Conservation (phyloP, 2,888 invertebrate genomes). For the Achlya flavicornis region DNA sequence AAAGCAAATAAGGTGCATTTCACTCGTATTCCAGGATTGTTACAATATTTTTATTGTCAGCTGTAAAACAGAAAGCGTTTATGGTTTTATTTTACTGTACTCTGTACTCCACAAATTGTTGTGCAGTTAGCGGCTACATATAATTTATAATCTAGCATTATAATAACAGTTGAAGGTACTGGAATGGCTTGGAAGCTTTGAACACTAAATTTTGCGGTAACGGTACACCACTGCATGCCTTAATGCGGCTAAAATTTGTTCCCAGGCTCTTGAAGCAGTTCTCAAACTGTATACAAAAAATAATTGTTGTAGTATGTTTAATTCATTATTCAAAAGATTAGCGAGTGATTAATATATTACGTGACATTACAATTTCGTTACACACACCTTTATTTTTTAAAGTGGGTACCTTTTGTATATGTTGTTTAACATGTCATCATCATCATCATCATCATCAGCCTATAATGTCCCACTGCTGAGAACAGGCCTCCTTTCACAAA, state of each 20-base stretch:
- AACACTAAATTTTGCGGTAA: slow-evolving; percentile 4
- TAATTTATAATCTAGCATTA: slow-evolving; percentile 18
- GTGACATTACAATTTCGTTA: too few relatives aligned
- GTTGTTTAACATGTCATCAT: too few relatives aligned
- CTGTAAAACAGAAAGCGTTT: slow-evolving; percentile 24
- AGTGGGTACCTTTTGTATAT: too few relatives aligned
- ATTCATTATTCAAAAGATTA: not conserved
- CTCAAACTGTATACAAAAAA: not conserved
- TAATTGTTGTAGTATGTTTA: not conserved
- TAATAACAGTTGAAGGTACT: slow-evolving; percentile 7
- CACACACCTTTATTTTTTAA: too few relatives aligned
- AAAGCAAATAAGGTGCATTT: not conserved
- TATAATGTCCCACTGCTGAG: too few relatives aligned
- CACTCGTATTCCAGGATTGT: not conserved
- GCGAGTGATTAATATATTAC: too few relatives aligned
- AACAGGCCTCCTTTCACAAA: too few relatives aligned
- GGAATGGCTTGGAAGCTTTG: slow-evolving; percentile 5
- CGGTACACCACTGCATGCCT: not conserved
- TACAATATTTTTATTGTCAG: slow-evolving; percentile 21
- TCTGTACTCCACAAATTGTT: slow-evolving; percentile 13
- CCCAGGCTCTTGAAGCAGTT: not conserved
- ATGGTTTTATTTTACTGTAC: slow-evolving; percentile 19
- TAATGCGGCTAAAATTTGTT: not conserved
- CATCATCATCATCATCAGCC: too few relatives aligned
- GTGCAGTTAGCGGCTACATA: slow-evolving; percentile 18